A percentile compares a stretch with the other conserved stretches of the same genome.
Conservation (phyloP, 2,888 invertebrate species). For the Antheraea assamensis region DNA sequence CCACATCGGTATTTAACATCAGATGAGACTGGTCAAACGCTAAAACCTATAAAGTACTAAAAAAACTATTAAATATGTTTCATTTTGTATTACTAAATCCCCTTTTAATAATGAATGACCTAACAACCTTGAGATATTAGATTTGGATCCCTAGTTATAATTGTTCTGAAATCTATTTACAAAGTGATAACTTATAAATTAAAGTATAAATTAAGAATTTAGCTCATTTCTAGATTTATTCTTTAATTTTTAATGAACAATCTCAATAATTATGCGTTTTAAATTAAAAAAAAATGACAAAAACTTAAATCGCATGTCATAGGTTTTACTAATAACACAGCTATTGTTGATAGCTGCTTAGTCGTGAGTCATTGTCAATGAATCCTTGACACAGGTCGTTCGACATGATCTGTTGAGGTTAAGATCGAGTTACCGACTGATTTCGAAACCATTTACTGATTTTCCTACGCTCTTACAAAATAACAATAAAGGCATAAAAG, state of each 20-base stretch:
- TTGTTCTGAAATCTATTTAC: background rate
- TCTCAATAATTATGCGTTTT: background rate
- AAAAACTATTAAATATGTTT: background rate
- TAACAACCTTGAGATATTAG: background rate
- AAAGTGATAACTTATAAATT: background rate
- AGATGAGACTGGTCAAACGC: background rate
- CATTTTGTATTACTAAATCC: background rate
- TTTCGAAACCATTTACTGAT: constrained; percentile 18
- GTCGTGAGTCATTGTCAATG: constrained; percentile 34
- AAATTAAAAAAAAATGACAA: background rate
- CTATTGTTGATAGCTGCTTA: background rate
- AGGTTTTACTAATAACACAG: background rate
- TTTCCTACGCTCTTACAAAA: constrained; percentile 21
- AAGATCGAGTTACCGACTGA: constrained; percentile 18
- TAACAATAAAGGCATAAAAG: constrained; percentile 2
- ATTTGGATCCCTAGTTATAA: background rate
- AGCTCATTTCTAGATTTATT: background rate
- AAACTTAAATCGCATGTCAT: background rate
- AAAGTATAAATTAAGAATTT: background rate
- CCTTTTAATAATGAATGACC: background rate
- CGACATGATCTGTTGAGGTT: constrained; percentile 21
- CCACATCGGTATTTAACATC: too few species aligned
- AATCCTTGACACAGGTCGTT: constrained; percentile 37
- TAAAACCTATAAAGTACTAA: background rate
- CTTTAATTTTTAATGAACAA: background rate